These are phyloP conservation scores for Vulpes ferrilata DNA, from an alignment of 2,113 vertebrate genomes.

Conservation along the genomic window DNA sequence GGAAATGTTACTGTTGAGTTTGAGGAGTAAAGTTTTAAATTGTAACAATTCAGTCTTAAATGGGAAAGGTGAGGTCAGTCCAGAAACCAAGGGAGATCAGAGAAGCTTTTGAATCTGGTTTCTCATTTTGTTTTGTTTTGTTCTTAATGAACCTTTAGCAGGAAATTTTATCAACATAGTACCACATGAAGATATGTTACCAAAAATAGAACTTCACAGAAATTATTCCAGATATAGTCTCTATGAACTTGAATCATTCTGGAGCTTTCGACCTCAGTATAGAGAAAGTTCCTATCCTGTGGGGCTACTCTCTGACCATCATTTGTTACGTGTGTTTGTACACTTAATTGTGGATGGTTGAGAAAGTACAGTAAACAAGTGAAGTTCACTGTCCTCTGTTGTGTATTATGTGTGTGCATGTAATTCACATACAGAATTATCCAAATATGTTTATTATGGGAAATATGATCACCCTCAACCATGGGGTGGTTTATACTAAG, in stretches of 20 bases:
- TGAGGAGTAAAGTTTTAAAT: background rate
- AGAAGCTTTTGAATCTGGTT: background rate
- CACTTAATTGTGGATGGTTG: background rate
- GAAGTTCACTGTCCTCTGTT: background rate
- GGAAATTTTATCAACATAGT: no score
- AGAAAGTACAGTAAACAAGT: background rate
- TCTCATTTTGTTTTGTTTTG: background rate
- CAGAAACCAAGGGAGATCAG: background rate
- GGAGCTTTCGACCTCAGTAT: background rate
- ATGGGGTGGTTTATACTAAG: background rate
- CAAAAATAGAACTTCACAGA: background rate
- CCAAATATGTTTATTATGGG: background rate
- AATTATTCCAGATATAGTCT: background rate
- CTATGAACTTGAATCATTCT: background rate
- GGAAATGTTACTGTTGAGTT: background rate
- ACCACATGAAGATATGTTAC: background rate
- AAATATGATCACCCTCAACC: background rate
- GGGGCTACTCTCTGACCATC: background rate
- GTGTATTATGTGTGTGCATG: background rate
- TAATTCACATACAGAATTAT: background rate
- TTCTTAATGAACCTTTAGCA: background rate
- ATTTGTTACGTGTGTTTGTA: background rate
- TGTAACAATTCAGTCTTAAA: background rate
- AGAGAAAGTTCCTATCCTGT: no score
- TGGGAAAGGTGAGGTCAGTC: background rate